Conservation (phyloP, 2,888 invertebrate species). For the Nephrotoma appendiculata region DNA sequence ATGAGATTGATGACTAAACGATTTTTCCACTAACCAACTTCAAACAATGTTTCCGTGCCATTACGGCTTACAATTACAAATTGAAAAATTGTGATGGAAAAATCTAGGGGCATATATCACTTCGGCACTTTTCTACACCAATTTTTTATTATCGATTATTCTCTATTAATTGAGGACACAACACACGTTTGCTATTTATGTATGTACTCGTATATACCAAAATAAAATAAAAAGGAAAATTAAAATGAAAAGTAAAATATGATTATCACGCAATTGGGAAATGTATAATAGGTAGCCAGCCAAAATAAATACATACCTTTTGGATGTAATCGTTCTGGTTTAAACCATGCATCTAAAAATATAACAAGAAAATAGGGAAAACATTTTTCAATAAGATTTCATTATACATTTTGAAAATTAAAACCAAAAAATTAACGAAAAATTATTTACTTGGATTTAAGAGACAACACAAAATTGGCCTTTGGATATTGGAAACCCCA, state of each 20-base stretch:
- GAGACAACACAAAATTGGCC: slow-evolving; percentile 29
- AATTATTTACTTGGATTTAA: slow-evolving; percentile 28
- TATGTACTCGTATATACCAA: neutral
- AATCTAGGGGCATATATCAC: neutral
- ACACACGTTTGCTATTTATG: neutral
- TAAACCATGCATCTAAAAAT: slow-evolving; percentile 74
- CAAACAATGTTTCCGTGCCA: neutral
- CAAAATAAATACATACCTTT: slow-evolving; percentile 53
- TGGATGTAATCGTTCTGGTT: slow-evolving; percentile 81
- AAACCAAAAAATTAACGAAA: neutral
- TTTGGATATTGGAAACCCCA: slow-evolving; percentile 26
- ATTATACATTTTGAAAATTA: neutral
- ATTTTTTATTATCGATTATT: neutral
- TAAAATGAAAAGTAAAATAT: slow-evolving; percentile 3
- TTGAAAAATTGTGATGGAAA: neutral
- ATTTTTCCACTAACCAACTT: neutral
- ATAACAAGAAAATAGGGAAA: slow-evolving; percentile 3
- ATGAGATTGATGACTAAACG: neutral
- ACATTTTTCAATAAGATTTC: neutral
- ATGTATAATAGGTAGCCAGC: neutral
- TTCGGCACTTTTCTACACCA: neutral
- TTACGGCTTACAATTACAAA: neutral
- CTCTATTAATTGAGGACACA: neutral
- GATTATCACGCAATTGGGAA: neutral
- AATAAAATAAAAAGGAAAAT: neutral